A percentile compares a stretch with the other conserved stretches of the same genome.
Evolutionary conservation across 2,888 invertebrate species (phyloP).

Genomic region (Stomorhina lunata): DNA sequence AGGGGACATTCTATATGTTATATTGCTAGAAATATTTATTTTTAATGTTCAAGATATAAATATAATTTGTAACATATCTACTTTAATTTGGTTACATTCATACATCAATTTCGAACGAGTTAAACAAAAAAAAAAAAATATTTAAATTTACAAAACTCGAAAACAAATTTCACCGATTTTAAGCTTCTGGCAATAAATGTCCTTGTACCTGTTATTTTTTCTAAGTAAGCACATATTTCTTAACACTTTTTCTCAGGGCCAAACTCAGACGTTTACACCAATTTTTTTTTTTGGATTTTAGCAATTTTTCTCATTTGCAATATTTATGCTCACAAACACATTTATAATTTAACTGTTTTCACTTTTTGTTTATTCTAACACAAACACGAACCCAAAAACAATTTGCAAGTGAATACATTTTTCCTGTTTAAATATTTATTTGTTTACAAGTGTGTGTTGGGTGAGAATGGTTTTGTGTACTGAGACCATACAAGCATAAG

Average conservation of each 20-base stretch:
- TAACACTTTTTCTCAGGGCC: background rate
- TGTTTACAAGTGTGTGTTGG: background rate
- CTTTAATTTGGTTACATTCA: too few species aligned
- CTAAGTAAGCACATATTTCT: background rate
- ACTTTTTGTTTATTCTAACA: background rate
- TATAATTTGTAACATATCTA: too few species aligned
- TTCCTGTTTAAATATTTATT: too few species aligned
- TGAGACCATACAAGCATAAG: too few species aligned
- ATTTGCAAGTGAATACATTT: constrained; percentile 21
- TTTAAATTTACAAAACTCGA: too few species aligned
- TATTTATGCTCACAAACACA: background rate
- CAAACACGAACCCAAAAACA: background rate
- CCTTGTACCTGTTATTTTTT: constrained; percentile 53
- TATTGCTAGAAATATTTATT: too few species aligned
- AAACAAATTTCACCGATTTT: too few species aligned
- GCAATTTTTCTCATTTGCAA: background rate
- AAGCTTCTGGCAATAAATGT: constrained; percentile 59
- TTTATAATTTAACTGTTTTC: background rate
- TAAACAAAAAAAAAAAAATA: too few species aligned
- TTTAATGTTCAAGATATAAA: too few species aligned
- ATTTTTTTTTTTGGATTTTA: background rate
- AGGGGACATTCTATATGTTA: too few species aligned
- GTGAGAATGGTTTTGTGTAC: background rate
- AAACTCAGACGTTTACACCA: background rate
- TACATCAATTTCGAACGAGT: too few species aligned